phyloP scores from a whole-genome alignment of 2,888 invertebrate genomes.

The Panorpa germanica region DNA sequence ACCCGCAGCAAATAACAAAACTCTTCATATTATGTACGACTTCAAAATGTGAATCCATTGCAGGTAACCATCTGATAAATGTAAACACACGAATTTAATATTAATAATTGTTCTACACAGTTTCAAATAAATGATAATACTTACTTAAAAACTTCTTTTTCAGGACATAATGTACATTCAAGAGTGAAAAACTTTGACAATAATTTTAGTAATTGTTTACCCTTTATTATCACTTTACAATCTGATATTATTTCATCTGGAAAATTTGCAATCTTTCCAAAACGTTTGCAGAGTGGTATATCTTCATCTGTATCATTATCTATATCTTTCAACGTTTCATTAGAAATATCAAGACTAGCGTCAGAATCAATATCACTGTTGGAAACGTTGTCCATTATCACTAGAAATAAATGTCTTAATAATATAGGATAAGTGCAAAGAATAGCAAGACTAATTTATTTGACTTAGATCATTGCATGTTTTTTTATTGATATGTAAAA shows the following conservation, averaged over 20 bases:
- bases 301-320: constrained; percentile 1
- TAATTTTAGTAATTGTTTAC: constrained; percentile 11
- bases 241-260: constrained; percentile 12
- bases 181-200: constrained; percentile 13
- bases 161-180: constrained; percentile 12
- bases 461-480: too few species aligned
- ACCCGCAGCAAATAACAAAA: constrained; percentile 13
- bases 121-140: neutral
- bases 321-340: neutral
- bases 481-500: too few species aligned
- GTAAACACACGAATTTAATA: neutral
- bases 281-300: constrained; percentile 3
- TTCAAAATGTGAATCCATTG: constrained; percentile 12
- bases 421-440: too few species aligned
- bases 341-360: too few species aligned
- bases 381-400: too few species aligned
- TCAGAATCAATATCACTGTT: too few species aligned
- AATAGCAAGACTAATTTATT: too few species aligned
- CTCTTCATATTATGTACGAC: constrained; percentile 12
- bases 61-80: constrained; percentile 8
- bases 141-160: constrained; percentile 5
- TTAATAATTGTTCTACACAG: neutral
- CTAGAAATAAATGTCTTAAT: too few species aligned
- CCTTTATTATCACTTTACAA: constrained; percentile 11
- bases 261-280: constrained; percentile 8